phyloP scores from a whole-genome alignment of 2,113 vertebrate species.

The Cardinalis cardinalis region DNA sequence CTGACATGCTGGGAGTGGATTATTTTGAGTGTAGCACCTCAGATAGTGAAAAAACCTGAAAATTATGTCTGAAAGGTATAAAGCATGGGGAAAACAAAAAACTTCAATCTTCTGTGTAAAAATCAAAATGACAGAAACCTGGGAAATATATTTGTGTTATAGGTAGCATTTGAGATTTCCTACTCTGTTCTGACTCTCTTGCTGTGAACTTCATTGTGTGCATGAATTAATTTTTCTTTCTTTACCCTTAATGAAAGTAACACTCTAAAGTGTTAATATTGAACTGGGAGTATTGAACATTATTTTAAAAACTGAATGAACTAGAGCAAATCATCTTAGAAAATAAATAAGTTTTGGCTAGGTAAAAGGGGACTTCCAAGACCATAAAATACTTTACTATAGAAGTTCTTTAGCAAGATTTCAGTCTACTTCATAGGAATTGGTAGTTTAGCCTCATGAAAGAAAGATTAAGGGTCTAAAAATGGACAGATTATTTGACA shows the following conservation, averaged over 20 bases:
- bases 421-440: background rate
- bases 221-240: background rate
- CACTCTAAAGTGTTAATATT: background rate
- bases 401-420: background rate
- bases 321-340: background rate
- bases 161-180: rapidly evolving
- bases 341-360: background rate
- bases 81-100: background rate
- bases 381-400: background rate
- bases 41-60: background rate
- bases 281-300: background rate
- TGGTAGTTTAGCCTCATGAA: background rate
- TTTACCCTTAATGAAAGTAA: background rate
- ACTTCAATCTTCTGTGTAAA: background rate
- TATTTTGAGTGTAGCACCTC: background rate
- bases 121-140: rapidly evolving
- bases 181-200: background rate
- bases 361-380: background rate
- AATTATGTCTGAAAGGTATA: background rate
- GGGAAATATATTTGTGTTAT: background rate
- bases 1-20: background rate
- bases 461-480: background rate
- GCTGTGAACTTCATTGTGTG: background rate
- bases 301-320: background rate
- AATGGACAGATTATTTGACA: background rate